Evolutionary conservation across 2,797 vertebrate species (phyloP).

Genomic region (Sebastes glaucus): DNA sequence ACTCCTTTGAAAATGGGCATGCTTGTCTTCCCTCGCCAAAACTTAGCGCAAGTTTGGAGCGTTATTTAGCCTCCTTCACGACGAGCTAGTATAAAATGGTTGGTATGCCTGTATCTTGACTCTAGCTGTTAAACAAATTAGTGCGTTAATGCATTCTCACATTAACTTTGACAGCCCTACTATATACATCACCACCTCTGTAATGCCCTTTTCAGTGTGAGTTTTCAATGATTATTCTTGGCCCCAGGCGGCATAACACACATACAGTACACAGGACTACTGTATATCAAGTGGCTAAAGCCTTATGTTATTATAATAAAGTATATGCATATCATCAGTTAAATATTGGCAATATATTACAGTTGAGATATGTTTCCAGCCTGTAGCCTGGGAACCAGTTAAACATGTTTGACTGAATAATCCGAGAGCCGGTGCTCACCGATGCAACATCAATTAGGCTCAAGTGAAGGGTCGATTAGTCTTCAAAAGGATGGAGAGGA

Average conservation of each 20-base stretch:
- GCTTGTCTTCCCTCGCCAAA: no score
- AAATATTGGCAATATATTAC: background rate
- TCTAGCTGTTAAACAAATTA: no score
- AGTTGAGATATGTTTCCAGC: conserved; percentile 37
- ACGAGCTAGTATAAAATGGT: no score
- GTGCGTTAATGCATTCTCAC: no score
- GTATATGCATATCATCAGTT: background rate
- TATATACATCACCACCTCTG: background rate
- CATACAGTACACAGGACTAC: background rate
- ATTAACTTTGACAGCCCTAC: no score
- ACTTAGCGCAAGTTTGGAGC: no score
- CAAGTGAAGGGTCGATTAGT: conserved; percentile 64
- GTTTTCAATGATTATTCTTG: background rate
- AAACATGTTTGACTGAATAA: conserved; percentile 62
- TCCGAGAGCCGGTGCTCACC: conserved; percentile 47
- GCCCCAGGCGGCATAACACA: background rate
- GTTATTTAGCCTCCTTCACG: no score
- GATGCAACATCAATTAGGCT: conserved; percentile 68
- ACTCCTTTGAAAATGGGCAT: rapidly evolving
- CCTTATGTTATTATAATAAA: background rate
- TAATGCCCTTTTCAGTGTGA: background rate
- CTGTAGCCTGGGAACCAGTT: conserved; percentile 55
- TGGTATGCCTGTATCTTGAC: no score
- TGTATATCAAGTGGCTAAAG: background rate
- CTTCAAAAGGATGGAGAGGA: conserved; percentile 52